Evolutionary conservation across 2,888 invertebrate species (phyloP), one percentile per base, ranked within the genome.

Genomic region (Campopleginae sp.): DNA sequence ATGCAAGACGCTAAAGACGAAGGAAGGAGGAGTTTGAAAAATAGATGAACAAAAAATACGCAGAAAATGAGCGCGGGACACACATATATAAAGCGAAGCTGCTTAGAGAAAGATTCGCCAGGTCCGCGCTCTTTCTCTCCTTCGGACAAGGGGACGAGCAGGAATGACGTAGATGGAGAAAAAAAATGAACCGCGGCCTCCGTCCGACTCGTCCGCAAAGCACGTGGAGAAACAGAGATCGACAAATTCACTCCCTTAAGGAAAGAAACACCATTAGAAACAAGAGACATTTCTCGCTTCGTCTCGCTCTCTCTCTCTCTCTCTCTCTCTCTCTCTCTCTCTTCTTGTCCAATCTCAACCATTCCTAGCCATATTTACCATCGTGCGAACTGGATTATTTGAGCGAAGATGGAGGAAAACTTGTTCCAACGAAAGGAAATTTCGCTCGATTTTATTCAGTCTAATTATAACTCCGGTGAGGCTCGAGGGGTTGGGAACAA

Each of bases 121-220:
- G 17, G 48, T 27, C 48, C 44, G 44, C 58, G 17, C 27, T n/a
- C 44, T 38, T 38, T 31, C 71, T 17, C 71, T 33, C 23, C 42
- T 74, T 27, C 44, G 58, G 58, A 61, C 23, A 74, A 74, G 17
- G 12, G 61, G 74, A 74, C 74, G 74, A 74, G 74, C n/a, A 74
- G 74, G 74, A 74, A 74, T 74, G 74, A 74, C 74, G 54, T 33
- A 42, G 74, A 27, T n/a, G 19, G 51, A 74, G 14, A 61, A 42
- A 72, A 58, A 74, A 23, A 42, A 44, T 14, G 5, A 51, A 54
- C 23, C 17, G 10, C 31, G 17, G 58, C 38, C 58, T 51, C 51
- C 31, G 27, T 71, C 54, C 71, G 23, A 51, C 71, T 71, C 71
- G 71, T 71, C 71, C 54, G 10, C 10, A 33, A 8, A 51, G 17